phyloP scores from a whole-genome alignment of 30 jellyfish, hydroid and myxozoan species.

The Cassiopea xamachana region DNA sequence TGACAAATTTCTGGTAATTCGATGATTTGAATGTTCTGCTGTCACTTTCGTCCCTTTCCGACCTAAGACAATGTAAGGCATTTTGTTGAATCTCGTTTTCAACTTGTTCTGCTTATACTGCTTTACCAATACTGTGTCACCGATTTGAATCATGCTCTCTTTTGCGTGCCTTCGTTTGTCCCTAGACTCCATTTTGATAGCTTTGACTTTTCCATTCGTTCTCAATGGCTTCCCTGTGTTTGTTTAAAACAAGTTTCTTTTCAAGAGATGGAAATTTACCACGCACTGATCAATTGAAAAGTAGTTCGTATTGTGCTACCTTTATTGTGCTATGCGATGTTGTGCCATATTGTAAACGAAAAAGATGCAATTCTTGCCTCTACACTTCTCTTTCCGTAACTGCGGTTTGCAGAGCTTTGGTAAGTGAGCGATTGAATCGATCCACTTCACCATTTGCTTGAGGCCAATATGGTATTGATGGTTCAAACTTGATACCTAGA shows the following conservation, averaged over 20 bases:
- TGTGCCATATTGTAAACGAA: too few species aligned
- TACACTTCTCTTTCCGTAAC: background rate
- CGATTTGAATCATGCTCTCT: slow-evolving; percentile 12
- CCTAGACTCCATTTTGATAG: slow-evolving; percentile 16
- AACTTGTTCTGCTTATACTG: background rate
- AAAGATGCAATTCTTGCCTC: background rate
- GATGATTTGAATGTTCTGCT: slow-evolving; percentile 28
- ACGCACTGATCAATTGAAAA: slow-evolving; percentile 23
- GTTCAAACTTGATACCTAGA: too few species aligned
- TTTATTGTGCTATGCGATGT: background rate
- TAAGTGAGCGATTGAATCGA: background rate
- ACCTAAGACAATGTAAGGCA: slow-evolving; percentile 28
- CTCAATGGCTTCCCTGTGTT: slow-evolving; percentile 35
- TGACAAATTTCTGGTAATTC: slow-evolving; percentile 22
- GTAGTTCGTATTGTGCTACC: slow-evolving; percentile 9
- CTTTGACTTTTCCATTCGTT: slow-evolving; percentile 23
- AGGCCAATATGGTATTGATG: too few species aligned
- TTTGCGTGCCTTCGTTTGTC: slow-evolving; percentile 39
- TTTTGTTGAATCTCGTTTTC: background rate
- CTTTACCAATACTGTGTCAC: slow-evolving; percentile 12
- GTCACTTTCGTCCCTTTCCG: slow-evolving; percentile 29
- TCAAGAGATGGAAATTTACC: background rate
- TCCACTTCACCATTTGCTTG: too few species aligned
- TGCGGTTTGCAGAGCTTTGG: background rate
- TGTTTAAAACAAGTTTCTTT: slow-evolving; percentile 2